Evolutionary conservation across 2,113 vertebrate species (phyloP), one percentile per base, ranked within the genome.

Genomic region (Astur gentilis): DNA sequence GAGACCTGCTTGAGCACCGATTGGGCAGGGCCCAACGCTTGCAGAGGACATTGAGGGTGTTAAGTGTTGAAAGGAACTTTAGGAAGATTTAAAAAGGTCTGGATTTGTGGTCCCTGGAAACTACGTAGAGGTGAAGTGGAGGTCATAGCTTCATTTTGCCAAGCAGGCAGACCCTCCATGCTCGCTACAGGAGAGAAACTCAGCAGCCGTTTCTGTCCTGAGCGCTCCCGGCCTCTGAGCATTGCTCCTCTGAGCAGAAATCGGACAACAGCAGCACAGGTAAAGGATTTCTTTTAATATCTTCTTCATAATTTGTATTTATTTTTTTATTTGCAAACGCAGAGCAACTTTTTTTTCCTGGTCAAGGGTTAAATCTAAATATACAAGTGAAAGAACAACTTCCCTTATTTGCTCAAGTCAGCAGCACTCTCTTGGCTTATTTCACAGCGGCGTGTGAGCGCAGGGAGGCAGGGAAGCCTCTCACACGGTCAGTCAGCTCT

Each of bases 1-100:
- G 42, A 71, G 34, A 23, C 18, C 62, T 61, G 52, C 62, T 13
- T 9, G 19, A 54, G 73, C n/a, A 5, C 34, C 18, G 20, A 15
- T 18, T 3, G 0, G 50, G n/a, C 47, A 60, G 19, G 15, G 21
- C 70, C 29, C 45, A 13, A 0, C 0, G 0, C 54, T 73, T 50
- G 18, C 45, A 22, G 71, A 50, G 29, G 13, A 21, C 22, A 4
- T 2, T 5, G 52, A 0, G 23, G 18, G 25, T 10, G 5, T 57
- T 26, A 52, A 61, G 32, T 6, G 14, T 32, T 31, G 44, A 72
- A 87, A 71, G 42, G 52, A 73, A 44, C 40, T 86, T 44, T 1
- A 69, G 49, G 23, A 40, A 65, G 45, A 25, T 44, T 17, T 26
- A 2, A 9, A n/a, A 44, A 29, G 5, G 9, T 27, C 31, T 77